Base-by-base conservation (phyloP, 2,888 invertebrate species). In the Sicus ferrugineus region DNA sequence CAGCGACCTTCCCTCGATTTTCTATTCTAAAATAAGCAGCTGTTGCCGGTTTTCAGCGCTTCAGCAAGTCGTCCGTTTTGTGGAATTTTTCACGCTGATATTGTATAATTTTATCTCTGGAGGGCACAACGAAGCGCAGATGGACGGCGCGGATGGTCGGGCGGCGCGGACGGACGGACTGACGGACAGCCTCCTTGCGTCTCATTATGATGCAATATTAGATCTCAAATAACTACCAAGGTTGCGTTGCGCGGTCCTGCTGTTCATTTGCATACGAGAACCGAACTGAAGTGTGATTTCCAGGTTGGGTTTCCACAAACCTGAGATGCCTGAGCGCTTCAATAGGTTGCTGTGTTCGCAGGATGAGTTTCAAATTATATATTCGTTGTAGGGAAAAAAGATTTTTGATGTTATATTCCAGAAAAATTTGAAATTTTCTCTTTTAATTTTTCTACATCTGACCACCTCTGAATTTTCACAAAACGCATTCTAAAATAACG, bases 211-310 rank as follows among this genome's bases (percentile, higher is more conserved):
- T 21, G 30, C 16, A 42, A 26, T 63, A 42, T 65, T 54, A 23
- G 14, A 2, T 67, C 38, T 16, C 7, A 48, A 61, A 58, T 62
- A 38, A 14, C 23, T 42, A 42, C 42, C 54, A 68, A 70, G 48
- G 67, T 28, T 38, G 30, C 23, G 23, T 46, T 46, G 28, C 16
- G 38, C 42, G 38, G 58, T 59, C 68, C 56, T 61, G 68, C 70
- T 70, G 68, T 64, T 70, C 48, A 70, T 70, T 68, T 70, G 65
- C 70, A 68, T 68, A 65, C 21, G n/a, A n/a, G n/a, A n/a, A n/a
- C n/a, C n/a, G n/a, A n/a, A n/a, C n/a, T 21, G 31, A 4, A 3
- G 46, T 46, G 38, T n/a, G 46, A 16, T 14, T 9, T 46, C 46
- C 19, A 5, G n/a, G n/a, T n/a, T 5, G 19, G 46, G 46, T 46